These are phyloP conservation scores for Pantherophis alleghaniensis DNA, from an alignment of 2,797 vertebrate species.

Conservation along the genomic window DNA sequence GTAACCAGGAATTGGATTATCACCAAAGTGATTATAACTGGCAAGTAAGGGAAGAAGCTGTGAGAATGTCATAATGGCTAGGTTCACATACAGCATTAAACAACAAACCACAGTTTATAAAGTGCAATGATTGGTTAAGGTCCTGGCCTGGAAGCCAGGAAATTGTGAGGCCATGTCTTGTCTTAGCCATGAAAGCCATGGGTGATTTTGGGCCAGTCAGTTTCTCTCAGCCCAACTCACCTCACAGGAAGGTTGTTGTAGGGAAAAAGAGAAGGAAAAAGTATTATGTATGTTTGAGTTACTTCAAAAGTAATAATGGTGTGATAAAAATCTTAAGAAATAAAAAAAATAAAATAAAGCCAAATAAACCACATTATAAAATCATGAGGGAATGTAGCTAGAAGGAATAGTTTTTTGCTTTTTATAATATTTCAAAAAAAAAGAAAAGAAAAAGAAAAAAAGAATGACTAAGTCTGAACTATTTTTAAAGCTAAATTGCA, in stretches of 20 bases:
- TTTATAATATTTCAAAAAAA: slow-evolving; percentile 25
- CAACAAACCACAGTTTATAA: background rate
- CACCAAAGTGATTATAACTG: background rate
- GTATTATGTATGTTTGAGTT: background rate
- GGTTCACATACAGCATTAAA: background rate
- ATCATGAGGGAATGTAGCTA: background rate
- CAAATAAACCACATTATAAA: background rate
- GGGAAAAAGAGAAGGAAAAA: background rate
- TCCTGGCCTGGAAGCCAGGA: too few relatives aligned
- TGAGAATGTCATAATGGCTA: background rate
- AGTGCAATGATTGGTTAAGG: background rate
- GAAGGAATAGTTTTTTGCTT: slow-evolving; percentile 10
- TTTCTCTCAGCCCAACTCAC: background rate
- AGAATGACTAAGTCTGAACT: background rate
- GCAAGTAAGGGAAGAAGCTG: background rate
- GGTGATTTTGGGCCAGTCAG: background rate
- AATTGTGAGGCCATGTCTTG: background rate
- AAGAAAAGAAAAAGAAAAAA: slow-evolving; percentile 18
- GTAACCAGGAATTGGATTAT: background rate
- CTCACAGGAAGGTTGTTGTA: background rate
- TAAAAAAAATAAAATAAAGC: background rate
- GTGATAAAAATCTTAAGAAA: background rate
- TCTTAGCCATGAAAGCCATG: background rate
- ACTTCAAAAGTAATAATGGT: background rate
- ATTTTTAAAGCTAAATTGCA: slow-evolving; percentile 11